A percentile compares a stretch with the other conserved stretches of the same genome.
These are phyloP conservation scores for Crenuchus spilurus DNA, from an alignment of 2,797 vertebrate genomes.

Conservation along the genomic window DNA sequence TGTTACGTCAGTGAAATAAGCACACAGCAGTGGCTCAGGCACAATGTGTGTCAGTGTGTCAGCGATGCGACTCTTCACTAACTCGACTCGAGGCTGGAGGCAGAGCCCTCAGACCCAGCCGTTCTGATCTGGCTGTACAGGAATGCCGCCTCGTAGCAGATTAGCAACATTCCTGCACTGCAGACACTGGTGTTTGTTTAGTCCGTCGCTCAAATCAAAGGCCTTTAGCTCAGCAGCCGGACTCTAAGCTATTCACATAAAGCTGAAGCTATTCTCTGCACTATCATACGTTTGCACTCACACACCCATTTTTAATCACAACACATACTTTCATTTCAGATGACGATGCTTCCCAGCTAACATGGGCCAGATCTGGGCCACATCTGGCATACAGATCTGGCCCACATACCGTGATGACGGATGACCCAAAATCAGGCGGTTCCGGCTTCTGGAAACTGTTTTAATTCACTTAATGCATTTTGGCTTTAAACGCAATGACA, in stretches of 20 bases:
- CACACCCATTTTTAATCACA: no score
- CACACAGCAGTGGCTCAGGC: slow-evolving; percentile 45
- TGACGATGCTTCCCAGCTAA: no score
- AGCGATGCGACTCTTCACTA: slow-evolving; percentile 32
- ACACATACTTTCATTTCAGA: no score
- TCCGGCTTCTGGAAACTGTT: no score
- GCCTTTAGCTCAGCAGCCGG: background rate
- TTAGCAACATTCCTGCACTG: slow-evolving; percentile 5
- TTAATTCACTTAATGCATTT: no score
- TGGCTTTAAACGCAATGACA: no score
- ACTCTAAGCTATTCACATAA: background rate
- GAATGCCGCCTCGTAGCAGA: slow-evolving; percentile 1
- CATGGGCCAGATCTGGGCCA: no score
- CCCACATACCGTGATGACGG: no score
- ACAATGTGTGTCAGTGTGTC: slow-evolving; percentile 74
- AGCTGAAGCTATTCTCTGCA: background rate
- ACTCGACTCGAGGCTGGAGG: background rate
- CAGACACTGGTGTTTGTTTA: background rate
- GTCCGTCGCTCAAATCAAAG: background rate
- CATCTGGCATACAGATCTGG: no score
- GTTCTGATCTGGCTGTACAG: background rate
- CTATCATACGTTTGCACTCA: no score
- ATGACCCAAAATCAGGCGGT: no score
- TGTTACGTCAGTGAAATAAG: slow-evolving; percentile 68
- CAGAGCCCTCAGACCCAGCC: background rate